Evolutionary conservation across 2,113 vertebrate species (phyloP), one percentile per base, ranked within the genome.

Genomic region (Chaetura pelagica): DNA sequence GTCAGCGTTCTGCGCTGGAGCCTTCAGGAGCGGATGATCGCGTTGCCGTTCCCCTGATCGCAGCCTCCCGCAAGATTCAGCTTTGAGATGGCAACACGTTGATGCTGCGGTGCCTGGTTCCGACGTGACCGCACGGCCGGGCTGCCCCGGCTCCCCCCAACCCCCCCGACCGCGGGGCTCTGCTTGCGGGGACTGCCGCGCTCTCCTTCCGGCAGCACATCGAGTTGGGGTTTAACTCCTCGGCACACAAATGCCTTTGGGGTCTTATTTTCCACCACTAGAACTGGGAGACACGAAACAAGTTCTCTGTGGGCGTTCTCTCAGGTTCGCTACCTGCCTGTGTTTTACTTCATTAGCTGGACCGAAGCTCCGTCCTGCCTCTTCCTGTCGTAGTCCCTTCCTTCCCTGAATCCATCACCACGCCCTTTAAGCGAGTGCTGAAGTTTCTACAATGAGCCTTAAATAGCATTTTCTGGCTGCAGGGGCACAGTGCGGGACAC

Each of bases 61-160:
- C 2, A 1, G 14, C 13, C 26, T 40, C 42, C 52, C 42, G 0
- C 54, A 6, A 23, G 32, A 2, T 4, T 5, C 51, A 1, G 54
- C 8, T 24, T 15, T 5, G 46, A 16, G 29, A 11, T 17, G 14
- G 17, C 44, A 4, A 4, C 16, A 3, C 38, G 46, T 5, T 26
- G n/a, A 3, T 18, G 26, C 27, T 24, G 6, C 34, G 15, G 52
- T 6, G 9, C 7, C 59, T 15, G 32, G 18, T 5, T 2, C 69
- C 2, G 23, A 11, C 57, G 2, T 8, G 6, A 2, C 38, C 4
- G 1, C 9, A 0, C 8, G 2, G 30, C 21, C 3, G 23, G 2
- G 48, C 67, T 34, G 30, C 38, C 24, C 29, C 9, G 6, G 6
- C 5, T 21, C 38, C 26, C 4, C 17, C 2, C 9, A 42, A 9